These are phyloP conservation scores for Telmatochromis sp. DNA, from an alignment of 2,113 vertebrate species.

Conservation along the genomic window DNA sequence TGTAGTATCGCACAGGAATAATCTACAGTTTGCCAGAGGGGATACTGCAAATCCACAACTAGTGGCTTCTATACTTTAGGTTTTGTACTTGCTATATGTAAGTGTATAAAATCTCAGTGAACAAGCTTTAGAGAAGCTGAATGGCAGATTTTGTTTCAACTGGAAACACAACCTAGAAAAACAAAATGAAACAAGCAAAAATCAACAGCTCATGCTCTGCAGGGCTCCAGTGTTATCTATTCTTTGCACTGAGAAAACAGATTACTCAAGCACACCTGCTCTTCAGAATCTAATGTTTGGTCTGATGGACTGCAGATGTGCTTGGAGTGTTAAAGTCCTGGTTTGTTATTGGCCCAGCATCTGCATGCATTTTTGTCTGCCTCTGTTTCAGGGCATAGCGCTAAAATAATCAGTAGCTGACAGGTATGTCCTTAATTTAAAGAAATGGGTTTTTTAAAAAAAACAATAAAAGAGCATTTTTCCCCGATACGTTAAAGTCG, in stretches of 20 bases:
- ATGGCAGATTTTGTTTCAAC: neutral
- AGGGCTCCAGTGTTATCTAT: neutral
- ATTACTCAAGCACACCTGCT: neutral
- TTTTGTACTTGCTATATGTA: neutral
- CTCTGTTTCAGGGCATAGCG: neutral
- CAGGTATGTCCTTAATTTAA: neutral
- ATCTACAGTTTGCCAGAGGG: neutral
- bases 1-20: neutral
- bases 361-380: neutral
- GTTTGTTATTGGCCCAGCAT: neutral
- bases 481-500: neutral
- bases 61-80: neutral
- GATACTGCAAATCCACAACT: neutral
- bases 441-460: fast-evolving
- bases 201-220: neutral
- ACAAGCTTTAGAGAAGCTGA: neutral
- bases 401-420: neutral
- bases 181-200: neutral
- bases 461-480: neutral
- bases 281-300: neutral
- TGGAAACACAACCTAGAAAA: neutral
- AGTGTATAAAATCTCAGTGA: neutral
- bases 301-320: neutral
- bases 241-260: neutral
- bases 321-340: neutral